Conservation (phyloP, 2,888 invertebrate species). For the Dastarcus helophoroides region DNA sequence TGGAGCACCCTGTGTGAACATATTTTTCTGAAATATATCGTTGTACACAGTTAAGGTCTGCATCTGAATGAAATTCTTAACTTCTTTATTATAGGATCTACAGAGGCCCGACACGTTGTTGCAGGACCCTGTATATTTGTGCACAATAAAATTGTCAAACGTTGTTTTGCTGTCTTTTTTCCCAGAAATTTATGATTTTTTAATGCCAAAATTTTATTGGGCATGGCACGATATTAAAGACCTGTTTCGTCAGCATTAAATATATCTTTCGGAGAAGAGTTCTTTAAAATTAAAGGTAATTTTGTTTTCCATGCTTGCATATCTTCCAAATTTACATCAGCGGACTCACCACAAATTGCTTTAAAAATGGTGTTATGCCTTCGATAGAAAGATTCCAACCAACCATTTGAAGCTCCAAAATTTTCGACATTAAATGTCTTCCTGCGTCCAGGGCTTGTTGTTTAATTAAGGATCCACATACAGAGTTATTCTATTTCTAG, state of each 20-base stretch:
- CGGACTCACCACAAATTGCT: constrained; percentile 4
- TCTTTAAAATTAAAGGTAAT: constrained; percentile 2
- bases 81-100: too few species aligned
- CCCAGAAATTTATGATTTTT: constrained; percentile 4
- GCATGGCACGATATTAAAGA: constrained; percentile 5
- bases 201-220: constrained; percentile 6
- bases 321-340: constrained; percentile 5
- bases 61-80: too few species aligned
- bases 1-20: too few species aligned
- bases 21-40: too few species aligned
- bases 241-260: constrained; percentile 8
- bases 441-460: too few species aligned
- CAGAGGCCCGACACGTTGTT: too few species aligned
- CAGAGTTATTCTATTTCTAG: too few species aligned
- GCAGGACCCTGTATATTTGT: constrained; percentile 5
- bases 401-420: constrained; percentile 18
- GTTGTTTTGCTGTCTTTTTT: constrained; percentile 7
- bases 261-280: constrained; percentile 4
- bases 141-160: constrained; percentile 7
- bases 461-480: too few species aligned
- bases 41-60: too few species aligned
- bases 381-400: constrained; percentile 10
- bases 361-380: constrained; percentile 8
- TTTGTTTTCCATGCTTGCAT: constrained; percentile 2
- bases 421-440: too few species aligned